Evolutionary conservation across 2,113 vertebrate genomes (phyloP).

Genomic region (Merops nubicus): DNA sequence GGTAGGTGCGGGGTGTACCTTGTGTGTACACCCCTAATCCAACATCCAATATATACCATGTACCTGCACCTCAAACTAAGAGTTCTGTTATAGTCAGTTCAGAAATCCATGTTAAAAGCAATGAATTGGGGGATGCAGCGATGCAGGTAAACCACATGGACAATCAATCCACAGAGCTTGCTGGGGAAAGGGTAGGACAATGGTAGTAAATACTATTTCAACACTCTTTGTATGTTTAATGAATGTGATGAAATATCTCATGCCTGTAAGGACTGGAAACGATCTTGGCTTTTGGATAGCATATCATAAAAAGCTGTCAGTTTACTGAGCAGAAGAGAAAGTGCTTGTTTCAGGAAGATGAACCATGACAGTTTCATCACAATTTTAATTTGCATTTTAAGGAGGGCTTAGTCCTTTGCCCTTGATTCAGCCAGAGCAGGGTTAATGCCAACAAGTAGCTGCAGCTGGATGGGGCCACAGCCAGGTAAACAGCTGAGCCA

Average conservation of each 20-base stretch:
- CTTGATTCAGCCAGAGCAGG: too few relatives aligned
- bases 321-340: neutral
- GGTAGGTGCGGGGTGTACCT: neutral
- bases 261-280: neutral
- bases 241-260: neutral
- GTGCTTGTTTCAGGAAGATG: neutral
- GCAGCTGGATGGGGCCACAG: too few relatives aligned
- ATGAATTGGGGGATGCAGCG: neutral
- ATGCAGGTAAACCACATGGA: neutral
- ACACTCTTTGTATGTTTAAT: neutral
- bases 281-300: neutral
- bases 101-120: neutral
- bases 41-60: rapidly evolving
- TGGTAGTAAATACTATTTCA: neutral
- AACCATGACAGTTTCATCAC: neutral
- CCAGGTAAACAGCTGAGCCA: too few relatives aligned
- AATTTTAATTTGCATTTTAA: neutral
- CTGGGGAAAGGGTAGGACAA: neutral
- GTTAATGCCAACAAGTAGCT: too few relatives aligned
- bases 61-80: neutral
- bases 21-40: rapidly evolving
- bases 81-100: neutral
- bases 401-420: neutral
- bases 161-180: neutral
- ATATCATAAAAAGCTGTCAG: neutral